Percentiles rank a stretch among this genome's conserved stretches.
phyloP scores from a whole-genome alignment of 1,140 invertebrate genomes.

The Tigriopus japonicus region DNA sequence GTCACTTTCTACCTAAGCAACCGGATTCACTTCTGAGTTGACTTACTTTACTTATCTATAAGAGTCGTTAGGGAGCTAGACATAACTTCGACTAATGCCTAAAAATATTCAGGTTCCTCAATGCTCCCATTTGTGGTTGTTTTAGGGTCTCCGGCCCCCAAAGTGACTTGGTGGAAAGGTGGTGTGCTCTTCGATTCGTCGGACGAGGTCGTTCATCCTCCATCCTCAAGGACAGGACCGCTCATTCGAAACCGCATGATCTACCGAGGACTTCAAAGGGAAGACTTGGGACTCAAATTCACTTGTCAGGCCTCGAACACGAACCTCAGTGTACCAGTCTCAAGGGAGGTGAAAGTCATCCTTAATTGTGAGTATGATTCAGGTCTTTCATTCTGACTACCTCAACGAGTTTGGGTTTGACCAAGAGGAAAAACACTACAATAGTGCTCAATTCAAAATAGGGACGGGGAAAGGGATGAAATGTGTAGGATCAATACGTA shows the following conservation, averaged over 20 bases:
- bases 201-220: background rate
- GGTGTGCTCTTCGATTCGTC: background rate
- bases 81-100: too few species aligned
- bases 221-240: background rate
- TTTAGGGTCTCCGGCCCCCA: background rate
- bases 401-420: too few species aligned
- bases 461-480: too few species aligned
- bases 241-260: background rate
- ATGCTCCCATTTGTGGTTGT: background rate
- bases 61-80: too few species aligned
- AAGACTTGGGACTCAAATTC: background rate
- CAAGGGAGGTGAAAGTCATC: background rate
- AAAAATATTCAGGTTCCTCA: too few species aligned
- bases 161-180: slow-evolving; percentile 6
- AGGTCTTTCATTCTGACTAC: too few species aligned
- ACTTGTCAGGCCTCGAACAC: slow-evolving; percentile 6
- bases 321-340: slow-evolving; percentile 3
- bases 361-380: background rate
- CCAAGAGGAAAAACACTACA: too few species aligned
- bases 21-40: too few species aligned
- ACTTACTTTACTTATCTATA: too few species aligned
- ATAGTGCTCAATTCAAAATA: too few species aligned
- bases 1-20: too few species aligned
- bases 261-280: background rate
- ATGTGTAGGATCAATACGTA: too few species aligned